Percentiles rank a stretch among this genome's conserved stretches.
Conservation (phyloP, 2,888 invertebrate species). For the Mythimna lalbum region DNA sequence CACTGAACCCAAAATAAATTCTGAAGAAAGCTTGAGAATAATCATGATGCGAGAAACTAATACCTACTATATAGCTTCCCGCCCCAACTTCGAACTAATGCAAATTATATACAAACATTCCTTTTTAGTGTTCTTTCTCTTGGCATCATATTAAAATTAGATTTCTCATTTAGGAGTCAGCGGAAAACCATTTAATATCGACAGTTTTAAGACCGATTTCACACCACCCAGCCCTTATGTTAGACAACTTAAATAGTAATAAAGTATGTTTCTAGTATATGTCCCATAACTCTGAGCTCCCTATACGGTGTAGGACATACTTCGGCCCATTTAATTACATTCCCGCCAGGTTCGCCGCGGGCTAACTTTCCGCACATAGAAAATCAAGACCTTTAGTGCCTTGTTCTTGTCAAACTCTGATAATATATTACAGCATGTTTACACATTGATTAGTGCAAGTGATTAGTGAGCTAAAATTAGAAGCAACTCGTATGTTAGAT, state of each 20-base stretch:
- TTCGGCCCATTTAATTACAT: slow-evolving; percentile 43
- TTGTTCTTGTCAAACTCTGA: slow-evolving; percentile 53
- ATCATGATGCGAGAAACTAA: too few species aligned
- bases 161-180: too few species aligned
- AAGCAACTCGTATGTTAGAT: slow-evolving; percentile 11
- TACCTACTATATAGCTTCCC: too few species aligned
- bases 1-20: neutral
- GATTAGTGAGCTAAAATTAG: slow-evolving; percentile 45
- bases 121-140: too few species aligned
- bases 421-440: slow-evolving; percentile 55
- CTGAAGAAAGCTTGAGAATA: neutral
- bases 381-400: slow-evolving; percentile 55
- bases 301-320: slow-evolving; percentile 28
- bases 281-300: slow-evolving; percentile 31
- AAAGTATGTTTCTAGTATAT: slow-evolving; percentile 14
- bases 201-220: slow-evolving; percentile 1
- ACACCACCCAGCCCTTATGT: neutral
- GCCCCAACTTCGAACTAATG: too few species aligned
- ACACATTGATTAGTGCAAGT: slow-evolving; percentile 55
- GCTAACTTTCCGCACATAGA: slow-evolving; percentile 53
- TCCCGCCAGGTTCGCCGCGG: slow-evolving; percentile 30
- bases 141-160: too few species aligned
- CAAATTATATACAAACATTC: too few species aligned
- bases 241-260: slow-evolving; percentile 15
- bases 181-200: neutral